These are phyloP conservation scores for Enteromius mattozi DNA, from an alignment of 2,797 vertebrate species.

Conservation along the genomic window DNA sequence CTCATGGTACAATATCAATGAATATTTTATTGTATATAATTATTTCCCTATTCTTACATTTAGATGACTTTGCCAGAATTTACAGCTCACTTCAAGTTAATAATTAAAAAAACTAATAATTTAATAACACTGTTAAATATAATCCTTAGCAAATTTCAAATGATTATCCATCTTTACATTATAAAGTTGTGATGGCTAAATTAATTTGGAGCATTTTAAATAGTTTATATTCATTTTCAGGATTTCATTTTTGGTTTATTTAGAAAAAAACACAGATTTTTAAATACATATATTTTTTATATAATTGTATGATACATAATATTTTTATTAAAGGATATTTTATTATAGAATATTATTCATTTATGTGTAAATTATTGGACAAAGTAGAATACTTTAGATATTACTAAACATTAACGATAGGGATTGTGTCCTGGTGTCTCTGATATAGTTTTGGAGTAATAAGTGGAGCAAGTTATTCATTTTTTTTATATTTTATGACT, in stretches of 20 bases:
- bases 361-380: background rate
- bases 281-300: background rate
- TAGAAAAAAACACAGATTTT: too few relatives aligned
- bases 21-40: background rate
- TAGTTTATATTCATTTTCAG: background rate
- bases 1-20: background rate
- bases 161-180: background rate
- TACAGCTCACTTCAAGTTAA: constrained; percentile 9
- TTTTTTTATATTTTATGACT: background rate
- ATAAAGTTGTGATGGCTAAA: background rate
- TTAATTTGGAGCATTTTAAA: background rate
- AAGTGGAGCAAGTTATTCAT: background rate
- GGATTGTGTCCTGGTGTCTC: background rate
- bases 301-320: background rate
- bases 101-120: background rate
- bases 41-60: background rate
- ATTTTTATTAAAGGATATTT: background rate
- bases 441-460: background rate
- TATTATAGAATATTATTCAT: too few relatives aligned
- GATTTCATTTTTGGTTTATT: background rate
- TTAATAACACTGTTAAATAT: background rate
- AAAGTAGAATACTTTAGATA: background rate
- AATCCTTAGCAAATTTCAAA: background rate
- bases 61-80: background rate
- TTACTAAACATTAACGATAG: background rate